phyloP scores from a whole-genome alignment of 2,888 invertebrate species.

The Drosophila neonasuta region DNA sequence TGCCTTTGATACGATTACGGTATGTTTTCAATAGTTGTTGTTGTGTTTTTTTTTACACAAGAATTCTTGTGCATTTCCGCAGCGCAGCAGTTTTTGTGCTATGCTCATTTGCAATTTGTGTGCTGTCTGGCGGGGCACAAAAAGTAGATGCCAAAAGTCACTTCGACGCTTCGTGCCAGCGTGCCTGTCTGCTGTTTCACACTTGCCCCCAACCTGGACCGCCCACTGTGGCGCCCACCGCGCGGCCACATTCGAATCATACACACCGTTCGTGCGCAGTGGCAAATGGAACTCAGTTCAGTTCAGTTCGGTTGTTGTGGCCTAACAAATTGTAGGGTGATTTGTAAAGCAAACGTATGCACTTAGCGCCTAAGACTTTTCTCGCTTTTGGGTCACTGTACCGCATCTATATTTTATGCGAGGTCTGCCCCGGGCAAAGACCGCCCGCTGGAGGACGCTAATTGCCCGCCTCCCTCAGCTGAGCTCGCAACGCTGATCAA shows the following conservation, averaged over 20 bases:
- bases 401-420: slow-evolving; percentile 48
- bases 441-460: slow-evolving; percentile 52
- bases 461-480: slow-evolving; percentile 32
- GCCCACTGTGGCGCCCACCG: slow-evolving; percentile 54
- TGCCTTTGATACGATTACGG: slow-evolving; percentile 15
- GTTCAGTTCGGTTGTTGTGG: slow-evolving; percentile 20
- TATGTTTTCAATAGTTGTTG: slow-evolving; percentile 4
- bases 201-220: slow-evolving; percentile 62
- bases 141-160: slow-evolving; percentile 59
- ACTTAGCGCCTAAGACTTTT: slow-evolving; percentile 58
- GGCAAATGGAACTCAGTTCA: slow-evolving; percentile 51
- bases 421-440: slow-evolving; percentile 42
- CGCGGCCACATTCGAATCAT: slow-evolving; percentile 5
- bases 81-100: slow-evolving; percentile 56
- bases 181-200: slow-evolving; percentile 69
- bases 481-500: slow-evolving; percentile 33
- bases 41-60: slow-evolving; percentile 57
- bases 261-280: slow-evolving; percentile 27
- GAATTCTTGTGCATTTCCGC: slow-evolving; percentile 75
- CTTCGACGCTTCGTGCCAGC: slow-evolving; percentile 72
- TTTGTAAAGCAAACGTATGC: slow-evolving; percentile 54
- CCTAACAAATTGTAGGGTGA: slow-evolving; percentile 44
- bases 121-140: slow-evolving; percentile 39
- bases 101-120: slow-evolving; percentile 69
- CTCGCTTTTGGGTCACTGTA: slow-evolving; percentile 44